Evolutionary conservation across 2,797 vertebrate species (phyloP).

Genomic region (Neoniphon sammara): DNA sequence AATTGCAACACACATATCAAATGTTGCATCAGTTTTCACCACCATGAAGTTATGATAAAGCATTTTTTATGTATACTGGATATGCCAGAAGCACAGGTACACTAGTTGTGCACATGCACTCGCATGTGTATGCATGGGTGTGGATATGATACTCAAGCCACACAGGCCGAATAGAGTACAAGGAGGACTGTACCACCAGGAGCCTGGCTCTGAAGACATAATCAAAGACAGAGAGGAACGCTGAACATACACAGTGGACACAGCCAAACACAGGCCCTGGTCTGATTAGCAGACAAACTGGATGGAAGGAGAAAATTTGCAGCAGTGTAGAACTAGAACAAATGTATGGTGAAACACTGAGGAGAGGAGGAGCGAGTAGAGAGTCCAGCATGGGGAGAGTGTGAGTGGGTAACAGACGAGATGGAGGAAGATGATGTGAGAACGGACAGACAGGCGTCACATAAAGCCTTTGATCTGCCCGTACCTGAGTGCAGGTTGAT

Average conservation of each 20-base stretch:
- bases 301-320: conserved; percentile 6
- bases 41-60: neutral
- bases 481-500: conserved; percentile 82
- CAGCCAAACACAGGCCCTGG: conserved; percentile 25
- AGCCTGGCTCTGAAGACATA: conserved; percentile 22
- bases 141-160: conserved; percentile 29
- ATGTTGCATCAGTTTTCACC: neutral
- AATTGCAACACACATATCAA: conserved; percentile 1
- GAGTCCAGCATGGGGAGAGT: neutral
- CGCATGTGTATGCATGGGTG: conserved; percentile 40
- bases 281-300: conserved; percentile 42
- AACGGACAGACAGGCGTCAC: conserved; percentile 74
- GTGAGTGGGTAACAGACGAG: conserved; percentile 2
- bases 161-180: conserved; percentile 18
- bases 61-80: neutral
- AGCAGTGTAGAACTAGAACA: conserved; percentile 9
- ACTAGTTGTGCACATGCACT: neutral
- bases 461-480: conserved; percentile 73
- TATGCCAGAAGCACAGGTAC: neutral
- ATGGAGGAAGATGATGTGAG: conserved; percentile 1
- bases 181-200: neutral
- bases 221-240: conserved; percentile 34
- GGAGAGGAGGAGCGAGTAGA: neutral
- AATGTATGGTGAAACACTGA: neutral
- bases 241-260: conserved; percentile 25